These are phyloP conservation scores for Pelobates cultripes DNA, from an alignment of 2,797 vertebrate species.

Conservation along the genomic window DNA sequence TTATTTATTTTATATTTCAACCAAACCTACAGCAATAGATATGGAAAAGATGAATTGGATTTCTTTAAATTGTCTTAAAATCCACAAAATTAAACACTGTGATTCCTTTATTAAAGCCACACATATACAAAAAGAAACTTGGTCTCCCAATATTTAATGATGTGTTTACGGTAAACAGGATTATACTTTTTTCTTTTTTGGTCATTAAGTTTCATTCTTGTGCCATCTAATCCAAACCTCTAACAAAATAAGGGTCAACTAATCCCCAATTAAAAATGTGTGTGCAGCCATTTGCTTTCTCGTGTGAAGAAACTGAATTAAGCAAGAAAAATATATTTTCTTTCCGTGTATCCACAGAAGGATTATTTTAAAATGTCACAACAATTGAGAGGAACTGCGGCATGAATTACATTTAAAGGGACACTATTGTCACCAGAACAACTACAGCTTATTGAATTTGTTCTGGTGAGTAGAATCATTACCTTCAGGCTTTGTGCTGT, in stretches of 20 bases:
- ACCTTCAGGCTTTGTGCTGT: too few relatives aligned
- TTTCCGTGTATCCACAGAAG: slow-evolving; percentile 15
- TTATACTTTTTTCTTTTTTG: neutral
- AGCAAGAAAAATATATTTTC: neutral
- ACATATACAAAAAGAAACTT: too few relatives aligned
- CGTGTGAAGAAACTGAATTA: too few relatives aligned
- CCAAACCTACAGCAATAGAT: too few relatives aligned
- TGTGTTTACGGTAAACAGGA: neutral
- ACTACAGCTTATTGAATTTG: too few relatives aligned
- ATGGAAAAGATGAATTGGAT: too few relatives aligned
- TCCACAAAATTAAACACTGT: too few relatives aligned
- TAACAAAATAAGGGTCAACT: neutral
- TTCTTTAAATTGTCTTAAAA: too few relatives aligned
- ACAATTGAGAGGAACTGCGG: slow-evolving; percentile 24
- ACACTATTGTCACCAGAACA: too few relatives aligned
- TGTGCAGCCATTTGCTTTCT: neutral
- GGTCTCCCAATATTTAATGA: neutral
- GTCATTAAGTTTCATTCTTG: neutral
- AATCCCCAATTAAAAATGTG: slow-evolving; percentile 5
- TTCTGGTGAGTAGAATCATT: too few relatives aligned
- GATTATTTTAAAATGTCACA: slow-evolving; percentile 25
- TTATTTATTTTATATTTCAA: too few relatives aligned
- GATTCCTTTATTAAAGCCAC: too few relatives aligned
- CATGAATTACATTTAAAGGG: neutral
- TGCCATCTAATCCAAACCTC: neutral